These are phyloP conservation scores for Tapirus terrestris DNA, from an alignment of 2,113 vertebrate species.

Conservation along the genomic window DNA sequence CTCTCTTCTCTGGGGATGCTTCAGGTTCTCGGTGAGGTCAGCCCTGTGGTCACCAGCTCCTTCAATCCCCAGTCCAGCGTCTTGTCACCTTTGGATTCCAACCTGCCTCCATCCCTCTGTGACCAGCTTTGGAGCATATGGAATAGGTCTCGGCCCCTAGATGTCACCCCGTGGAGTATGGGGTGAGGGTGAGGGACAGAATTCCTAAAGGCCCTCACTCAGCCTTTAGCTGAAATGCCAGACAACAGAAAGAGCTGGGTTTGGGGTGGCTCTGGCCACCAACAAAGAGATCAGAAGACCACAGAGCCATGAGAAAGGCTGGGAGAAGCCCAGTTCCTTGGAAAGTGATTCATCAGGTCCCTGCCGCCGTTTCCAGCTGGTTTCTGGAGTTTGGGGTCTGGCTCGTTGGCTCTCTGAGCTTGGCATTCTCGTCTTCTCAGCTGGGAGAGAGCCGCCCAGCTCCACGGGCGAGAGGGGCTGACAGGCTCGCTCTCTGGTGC, in stretches of 20 bases:
- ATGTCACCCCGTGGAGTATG: rapidly evolving
- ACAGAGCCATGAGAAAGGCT: rapidly evolving
- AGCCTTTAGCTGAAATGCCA: not conserved
- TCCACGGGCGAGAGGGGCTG: rapidly evolving
- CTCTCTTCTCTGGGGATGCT: not conserved
- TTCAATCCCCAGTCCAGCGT: rapidly evolving
- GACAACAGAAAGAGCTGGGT: not conserved
- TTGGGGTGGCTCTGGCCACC: not conserved
- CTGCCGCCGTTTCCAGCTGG: rapidly evolving
- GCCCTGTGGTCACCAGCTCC: not conserved
- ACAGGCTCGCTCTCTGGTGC: rapidly evolving
- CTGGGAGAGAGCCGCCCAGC: rapidly evolving
- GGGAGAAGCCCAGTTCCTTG: rapidly evolving
- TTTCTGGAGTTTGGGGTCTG: not conserved
- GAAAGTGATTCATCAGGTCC: not conserved
- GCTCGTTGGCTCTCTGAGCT: rapidly evolving
- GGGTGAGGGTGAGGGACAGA: not conserved
- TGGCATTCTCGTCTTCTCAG: not conserved
- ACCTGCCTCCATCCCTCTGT: not conserved
- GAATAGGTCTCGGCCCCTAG: not conserved
- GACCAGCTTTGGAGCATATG: not conserved
- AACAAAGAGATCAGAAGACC: not conserved
- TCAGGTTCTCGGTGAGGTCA: not conserved
- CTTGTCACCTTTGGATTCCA: not conserved
- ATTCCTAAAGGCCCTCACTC: rapidly evolving